phyloP scores from a whole-genome alignment of 2,113 vertebrate species.

The Brachyhypopomus gauderio region DNA sequence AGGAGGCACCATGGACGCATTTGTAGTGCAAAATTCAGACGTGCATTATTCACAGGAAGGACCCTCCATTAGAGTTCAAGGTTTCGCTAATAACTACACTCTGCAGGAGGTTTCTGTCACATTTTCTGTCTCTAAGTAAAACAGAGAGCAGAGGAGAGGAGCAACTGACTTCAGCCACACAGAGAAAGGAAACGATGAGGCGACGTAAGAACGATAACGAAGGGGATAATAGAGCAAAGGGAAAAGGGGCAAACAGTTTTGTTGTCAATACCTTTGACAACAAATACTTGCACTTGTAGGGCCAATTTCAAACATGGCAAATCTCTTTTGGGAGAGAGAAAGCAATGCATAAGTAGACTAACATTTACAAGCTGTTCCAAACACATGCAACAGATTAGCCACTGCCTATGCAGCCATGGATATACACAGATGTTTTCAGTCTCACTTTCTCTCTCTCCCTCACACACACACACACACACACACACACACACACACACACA shows the following conservation, averaged over 20 bases:
- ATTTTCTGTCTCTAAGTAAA: slow-evolving; percentile 23
- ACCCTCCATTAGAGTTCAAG: slow-evolving; percentile 42
- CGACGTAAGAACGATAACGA: slow-evolving; percentile 45
- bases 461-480: neutral
- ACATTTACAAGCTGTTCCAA: neutral
- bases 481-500: neutral
- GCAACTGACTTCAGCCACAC: neutral
- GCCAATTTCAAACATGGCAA: slow-evolving; percentile 12
- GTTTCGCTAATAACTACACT: slow-evolving; percentile 62
- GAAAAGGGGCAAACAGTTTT: neutral
- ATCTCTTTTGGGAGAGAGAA: slow-evolving; percentile 9
- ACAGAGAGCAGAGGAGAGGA: slow-evolving; percentile 11
- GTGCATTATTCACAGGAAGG: slow-evolving; percentile 58
- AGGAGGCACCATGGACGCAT: slow-evolving; percentile 38
- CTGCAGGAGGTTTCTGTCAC: slow-evolving; percentile 48
- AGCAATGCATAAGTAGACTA: slow-evolving; percentile 2
- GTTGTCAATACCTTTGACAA: slow-evolving; percentile 50
- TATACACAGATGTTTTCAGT: neutral
- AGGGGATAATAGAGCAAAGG: neutral
- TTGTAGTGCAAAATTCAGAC: slow-evolving; percentile 50
- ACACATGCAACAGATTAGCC: slow-evolving; percentile 6
- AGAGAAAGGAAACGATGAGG: slow-evolving; percentile 63
- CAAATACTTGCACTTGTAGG: slow-evolving; percentile 43
- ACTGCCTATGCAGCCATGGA: neutral
- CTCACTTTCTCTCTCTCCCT: no score